Evolutionary conservation across 2,113 vertebrate genomes (phyloP), one percentile per base, ranked within the genome.

Genomic region (Abramis brama): DNA sequence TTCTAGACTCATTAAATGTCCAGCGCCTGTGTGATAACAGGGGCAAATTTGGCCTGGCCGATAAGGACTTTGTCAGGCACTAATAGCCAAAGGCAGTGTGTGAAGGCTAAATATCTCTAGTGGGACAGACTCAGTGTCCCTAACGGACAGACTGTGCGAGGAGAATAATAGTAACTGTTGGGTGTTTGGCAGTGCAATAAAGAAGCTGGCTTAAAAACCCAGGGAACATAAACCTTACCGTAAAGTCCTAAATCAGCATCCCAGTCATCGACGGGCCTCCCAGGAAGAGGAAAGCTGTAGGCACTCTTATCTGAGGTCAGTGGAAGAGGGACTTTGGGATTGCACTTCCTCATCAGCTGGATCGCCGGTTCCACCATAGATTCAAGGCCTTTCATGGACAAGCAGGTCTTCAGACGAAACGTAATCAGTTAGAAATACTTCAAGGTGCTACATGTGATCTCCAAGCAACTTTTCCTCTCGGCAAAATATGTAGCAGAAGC

Each of bases 341-440:
- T 93, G 77, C 97, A 97, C 33, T 95, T 97, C 75, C 98, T 95
- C 91, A 99, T 95, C 87, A 97, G 94, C 88, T 97, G 97, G 62
- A 95, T 90, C 0, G 84, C 92, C 0, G 89, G 86, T 13, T 92
- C 94, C 82, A 94, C 75, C 25, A 98, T 74, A 3, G 93, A 90
- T 86, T 96, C 95, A 73, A 94, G 45, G 47, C 47, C 90, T 86
- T 91, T 93, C 75, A 84, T 93, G 25, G 89, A 87, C 64, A 97
- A 87, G 85, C 92, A 95, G 45, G 90, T 93, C 98, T 99, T 90
- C 21, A 64, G 64, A 86, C 77, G 85, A 55, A 50, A 84, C 10
- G 82, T 39, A 82, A 50, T 59, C 55, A 70, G 19, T 77, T 2
- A 73, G 10, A 70, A 55, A 27, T 9, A 57, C 30, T 36, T 55